These are phyloP conservation scores for Drosophila cyrtoloma DNA, from an alignment of 2,888 invertebrate genomes.

Conservation along the genomic window DNA sequence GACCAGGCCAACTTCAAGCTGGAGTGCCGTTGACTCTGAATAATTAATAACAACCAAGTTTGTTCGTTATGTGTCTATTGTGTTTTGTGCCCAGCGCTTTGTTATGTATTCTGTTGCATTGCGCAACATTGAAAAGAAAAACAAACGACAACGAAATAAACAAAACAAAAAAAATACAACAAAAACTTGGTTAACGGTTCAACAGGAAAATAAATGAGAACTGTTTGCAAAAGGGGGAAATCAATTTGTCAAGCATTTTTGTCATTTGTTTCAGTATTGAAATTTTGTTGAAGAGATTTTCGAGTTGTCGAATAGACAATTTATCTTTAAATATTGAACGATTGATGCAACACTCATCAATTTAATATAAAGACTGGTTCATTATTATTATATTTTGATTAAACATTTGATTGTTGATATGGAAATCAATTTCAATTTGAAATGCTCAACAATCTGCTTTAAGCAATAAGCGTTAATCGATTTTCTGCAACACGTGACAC, in stretches of 20 bases:
- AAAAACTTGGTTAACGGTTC: conserved; percentile 49
- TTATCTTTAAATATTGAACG: conserved; percentile 14
- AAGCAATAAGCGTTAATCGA: conserved; percentile 35
- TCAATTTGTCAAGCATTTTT: conserved; percentile 36
- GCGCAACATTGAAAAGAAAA: conserved; percentile 48
- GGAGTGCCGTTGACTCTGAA: conserved; percentile 68
- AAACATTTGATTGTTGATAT: background rate
- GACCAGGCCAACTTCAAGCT: conserved; percentile 45
- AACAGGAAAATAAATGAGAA: conserved; percentile 28
- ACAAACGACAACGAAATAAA: conserved; percentile 8
- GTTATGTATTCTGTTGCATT: conserved; percentile 76
- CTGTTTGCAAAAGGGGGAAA: conserved; percentile 23
- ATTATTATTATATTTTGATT: conserved; percentile 2
- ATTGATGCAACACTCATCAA: conserved; percentile 9
- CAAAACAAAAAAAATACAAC: conserved; percentile 16
- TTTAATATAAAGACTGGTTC: background rate
- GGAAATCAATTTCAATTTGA: background rate
- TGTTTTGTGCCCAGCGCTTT: conserved; percentile 50
- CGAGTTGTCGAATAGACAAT: background rate
- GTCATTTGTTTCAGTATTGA: conserved; percentile 16
- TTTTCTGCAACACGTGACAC: conserved; percentile 50
- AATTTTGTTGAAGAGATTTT: conserved; percentile 6
- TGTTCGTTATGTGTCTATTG: conserved; percentile 66
- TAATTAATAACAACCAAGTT: conserved; percentile 65
- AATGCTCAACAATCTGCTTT: background rate